Evolutionary conservation across 1,140 invertebrate species (phyloP).

Genomic region (Dinoponera quadriceps): DNA sequence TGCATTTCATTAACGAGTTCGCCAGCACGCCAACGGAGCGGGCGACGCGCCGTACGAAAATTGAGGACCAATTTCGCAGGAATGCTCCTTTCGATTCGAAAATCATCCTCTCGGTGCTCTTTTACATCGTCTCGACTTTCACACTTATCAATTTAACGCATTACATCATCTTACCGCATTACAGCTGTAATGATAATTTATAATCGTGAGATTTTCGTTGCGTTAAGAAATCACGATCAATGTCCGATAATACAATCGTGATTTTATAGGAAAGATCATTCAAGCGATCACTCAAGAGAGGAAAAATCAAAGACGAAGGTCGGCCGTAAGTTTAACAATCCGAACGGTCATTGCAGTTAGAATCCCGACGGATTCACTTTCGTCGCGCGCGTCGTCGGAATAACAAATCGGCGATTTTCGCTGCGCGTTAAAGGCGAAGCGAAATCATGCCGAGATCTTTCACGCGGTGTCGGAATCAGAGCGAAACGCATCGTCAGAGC

Average conservation of each 20-base stretch:
- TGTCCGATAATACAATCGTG: no score
- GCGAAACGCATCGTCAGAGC: conserved; percentile 67
- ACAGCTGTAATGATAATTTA: no score
- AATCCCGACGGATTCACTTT: conserved; percentile 66
- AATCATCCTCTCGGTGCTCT: no score
- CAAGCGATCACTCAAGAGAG: no score
- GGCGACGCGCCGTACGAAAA: conserved; percentile 35
- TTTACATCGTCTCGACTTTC: no score
- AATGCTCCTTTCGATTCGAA: not conserved
- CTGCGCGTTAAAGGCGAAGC: conserved; percentile 16
- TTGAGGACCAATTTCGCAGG: conserved; percentile 43
- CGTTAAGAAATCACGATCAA: no score
- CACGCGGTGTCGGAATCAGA: conserved; percentile 62
- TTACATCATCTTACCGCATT: no score
- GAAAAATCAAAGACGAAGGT: not conserved
- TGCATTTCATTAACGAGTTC: conserved; percentile 64
- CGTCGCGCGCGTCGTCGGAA: conserved; percentile 58
- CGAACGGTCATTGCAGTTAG: not conserved
- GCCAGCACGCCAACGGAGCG: conserved; percentile 27
- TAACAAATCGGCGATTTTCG: conserved; percentile 64
- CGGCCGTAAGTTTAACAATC: not conserved
- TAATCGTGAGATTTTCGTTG: no score
- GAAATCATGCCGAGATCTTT: conserved; percentile 59
- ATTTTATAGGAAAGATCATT: no score
- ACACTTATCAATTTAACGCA: no score